phyloP scores from a whole-genome alignment of 2,888 invertebrate genomes.

The Belgica antarctica region DNA sequence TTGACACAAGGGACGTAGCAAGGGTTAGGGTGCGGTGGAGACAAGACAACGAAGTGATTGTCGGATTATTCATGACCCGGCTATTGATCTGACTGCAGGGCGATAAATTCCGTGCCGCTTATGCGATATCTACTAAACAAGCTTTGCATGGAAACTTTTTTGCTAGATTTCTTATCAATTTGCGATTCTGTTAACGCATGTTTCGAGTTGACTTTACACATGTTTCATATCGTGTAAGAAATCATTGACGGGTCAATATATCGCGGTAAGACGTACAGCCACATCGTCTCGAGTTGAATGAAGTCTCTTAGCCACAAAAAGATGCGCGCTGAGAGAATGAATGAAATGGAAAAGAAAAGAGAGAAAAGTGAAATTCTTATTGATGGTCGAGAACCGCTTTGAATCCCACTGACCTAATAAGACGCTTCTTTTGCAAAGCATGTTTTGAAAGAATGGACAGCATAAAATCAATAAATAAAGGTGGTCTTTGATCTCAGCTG shows the following conservation, averaged over 20 bases:
- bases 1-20: too few relatives aligned
- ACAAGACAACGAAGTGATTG: too few relatives aligned
- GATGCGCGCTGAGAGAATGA: not conserved
- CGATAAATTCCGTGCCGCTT: too few relatives aligned
- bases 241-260: not conserved
- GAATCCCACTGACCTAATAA: constrained; percentile 22
- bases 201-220: not conserved
- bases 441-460: too few relatives aligned
- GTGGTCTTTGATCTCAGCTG: not conserved
- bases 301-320: not conserved
- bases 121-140: not conserved
- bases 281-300: too few relatives aligned
- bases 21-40: too few relatives aligned
- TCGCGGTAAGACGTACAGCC: too few relatives aligned
- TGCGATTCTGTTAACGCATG: constrained; percentile 15
- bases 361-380: constrained; percentile 32
- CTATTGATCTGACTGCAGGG: too few relatives aligned
- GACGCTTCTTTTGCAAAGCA: not conserved
- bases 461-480: not conserved
- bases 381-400: constrained; percentile 12
- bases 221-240: not conserved
- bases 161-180: not conserved
- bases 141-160: not conserved
- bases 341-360: not conserved
- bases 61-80: too few relatives aligned